phyloP scores from a whole-genome alignment of 53 echinoderm and acorn worm species.

The Paracentrotus lividus region DNA sequence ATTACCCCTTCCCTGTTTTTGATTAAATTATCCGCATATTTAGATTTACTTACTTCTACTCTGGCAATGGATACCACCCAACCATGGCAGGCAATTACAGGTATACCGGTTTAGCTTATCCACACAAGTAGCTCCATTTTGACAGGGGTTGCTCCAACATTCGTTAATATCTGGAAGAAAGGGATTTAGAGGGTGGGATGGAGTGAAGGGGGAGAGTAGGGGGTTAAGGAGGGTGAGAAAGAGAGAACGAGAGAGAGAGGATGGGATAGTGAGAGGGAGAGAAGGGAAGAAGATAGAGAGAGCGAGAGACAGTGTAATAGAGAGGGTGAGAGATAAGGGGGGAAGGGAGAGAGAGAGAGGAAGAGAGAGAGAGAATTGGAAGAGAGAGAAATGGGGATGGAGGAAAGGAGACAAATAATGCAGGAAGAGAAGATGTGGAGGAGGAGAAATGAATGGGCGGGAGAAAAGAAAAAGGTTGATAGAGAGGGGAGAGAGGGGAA shows the following conservation, averaged over 20 bases:
- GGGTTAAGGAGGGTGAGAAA: not conserved
- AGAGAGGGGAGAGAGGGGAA: not conserved
- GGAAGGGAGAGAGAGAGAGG: not conserved
- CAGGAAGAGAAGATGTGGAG: no score
- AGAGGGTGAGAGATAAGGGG: not conserved
- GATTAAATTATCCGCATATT: no score
- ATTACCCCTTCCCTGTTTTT: no score
- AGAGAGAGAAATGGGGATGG: not conserved
- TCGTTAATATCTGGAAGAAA: not conserved
- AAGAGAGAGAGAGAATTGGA: not conserved
- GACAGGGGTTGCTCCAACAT: not conserved
- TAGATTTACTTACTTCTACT: not conserved
- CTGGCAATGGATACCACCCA: not conserved
- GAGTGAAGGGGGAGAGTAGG: no score
- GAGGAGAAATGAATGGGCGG: no score
- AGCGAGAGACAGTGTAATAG: no score
- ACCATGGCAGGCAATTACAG: not conserved
- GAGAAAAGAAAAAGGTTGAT: no score
- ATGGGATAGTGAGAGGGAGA: not conserved
- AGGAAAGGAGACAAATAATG: not conserved
- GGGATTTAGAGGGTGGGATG: not conserved
- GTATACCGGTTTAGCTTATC: not conserved
- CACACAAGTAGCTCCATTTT: not conserved
- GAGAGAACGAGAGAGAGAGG: not conserved
- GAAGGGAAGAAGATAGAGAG: not conserved